Evolutionary conservation across 2,113 vertebrate genomes (phyloP).

Genomic region (Hemiprocne comata): DNA sequence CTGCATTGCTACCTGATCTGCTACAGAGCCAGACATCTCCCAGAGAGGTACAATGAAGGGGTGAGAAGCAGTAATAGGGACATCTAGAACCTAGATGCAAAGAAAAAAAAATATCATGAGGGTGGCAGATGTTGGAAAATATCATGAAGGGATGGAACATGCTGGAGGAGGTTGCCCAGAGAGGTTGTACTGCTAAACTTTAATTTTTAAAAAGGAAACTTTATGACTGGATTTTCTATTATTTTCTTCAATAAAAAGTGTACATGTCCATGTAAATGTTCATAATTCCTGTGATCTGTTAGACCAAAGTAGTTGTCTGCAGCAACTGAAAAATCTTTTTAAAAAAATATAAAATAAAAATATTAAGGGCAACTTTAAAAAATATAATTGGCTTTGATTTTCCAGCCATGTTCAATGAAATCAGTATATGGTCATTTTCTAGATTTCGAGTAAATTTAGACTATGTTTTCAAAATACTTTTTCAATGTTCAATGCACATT

Average conservation of each 20-base stretch:
- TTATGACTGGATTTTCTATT: background rate
- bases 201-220: background rate
- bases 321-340: background rate
- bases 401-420: background rate
- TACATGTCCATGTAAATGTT: background rate
- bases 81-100: background rate
- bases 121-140: too few relatives aligned
- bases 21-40: background rate
- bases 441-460: background rate
- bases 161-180: background rate
- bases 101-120: background rate
- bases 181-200: background rate
- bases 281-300: background rate
- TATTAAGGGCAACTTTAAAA: background rate
- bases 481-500: background rate
- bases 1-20: too few relatives aligned
- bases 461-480: background rate
- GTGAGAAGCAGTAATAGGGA: background rate
- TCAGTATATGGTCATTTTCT: background rate
- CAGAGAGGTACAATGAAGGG: too few relatives aligned
- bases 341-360: background rate
- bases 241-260: background rate
- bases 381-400: background rate
- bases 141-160: background rate
- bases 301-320: background rate